These are phyloP conservation scores for Halictus rubicundus DNA, from an alignment of 1,140 invertebrate genomes.

Conservation along the genomic window DNA sequence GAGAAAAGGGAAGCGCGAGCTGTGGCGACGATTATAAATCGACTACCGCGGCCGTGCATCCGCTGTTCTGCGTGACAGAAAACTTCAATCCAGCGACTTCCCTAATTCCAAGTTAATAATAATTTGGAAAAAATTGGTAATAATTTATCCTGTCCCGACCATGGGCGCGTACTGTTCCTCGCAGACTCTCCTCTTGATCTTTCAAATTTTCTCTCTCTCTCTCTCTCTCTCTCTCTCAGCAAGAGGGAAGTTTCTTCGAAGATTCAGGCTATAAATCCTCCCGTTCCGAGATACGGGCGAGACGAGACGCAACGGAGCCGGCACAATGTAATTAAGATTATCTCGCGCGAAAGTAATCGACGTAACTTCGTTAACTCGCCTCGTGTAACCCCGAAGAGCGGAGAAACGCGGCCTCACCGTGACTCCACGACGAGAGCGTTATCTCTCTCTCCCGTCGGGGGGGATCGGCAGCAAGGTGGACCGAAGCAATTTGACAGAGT, in stretches of 20 bases:
- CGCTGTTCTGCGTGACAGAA: background rate
- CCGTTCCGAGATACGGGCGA: background rate
- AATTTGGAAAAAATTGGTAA: no score
- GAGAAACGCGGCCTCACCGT: background rate
- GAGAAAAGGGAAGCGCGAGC: slow-evolving; percentile 51
- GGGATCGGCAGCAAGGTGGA: background rate
- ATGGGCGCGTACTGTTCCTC: no score
- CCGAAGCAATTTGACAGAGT: slow-evolving; percentile 51
- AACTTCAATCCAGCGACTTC: background rate
- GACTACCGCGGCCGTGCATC: slow-evolving; percentile 29
- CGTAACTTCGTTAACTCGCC: slow-evolving; percentile 36
- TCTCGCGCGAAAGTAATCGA: slow-evolving; percentile 3
- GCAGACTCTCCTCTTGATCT: no score
- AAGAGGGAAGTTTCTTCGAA: background rate
- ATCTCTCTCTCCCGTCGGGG: slow-evolving; percentile 33
- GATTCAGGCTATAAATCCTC: background rate
- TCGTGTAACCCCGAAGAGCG: background rate
- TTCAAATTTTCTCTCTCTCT: no score
- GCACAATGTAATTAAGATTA: slow-evolving; percentile 36
- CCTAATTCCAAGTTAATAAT: no score
- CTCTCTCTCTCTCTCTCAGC: no score
- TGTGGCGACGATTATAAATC: slow-evolving; percentile 67
- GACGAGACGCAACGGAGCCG: background rate
- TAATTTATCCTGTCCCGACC: no score
- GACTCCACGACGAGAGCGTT: background rate